phyloP scores from a whole-genome alignment of 2,113 vertebrate species.

The Gavia stellata region DNA sequence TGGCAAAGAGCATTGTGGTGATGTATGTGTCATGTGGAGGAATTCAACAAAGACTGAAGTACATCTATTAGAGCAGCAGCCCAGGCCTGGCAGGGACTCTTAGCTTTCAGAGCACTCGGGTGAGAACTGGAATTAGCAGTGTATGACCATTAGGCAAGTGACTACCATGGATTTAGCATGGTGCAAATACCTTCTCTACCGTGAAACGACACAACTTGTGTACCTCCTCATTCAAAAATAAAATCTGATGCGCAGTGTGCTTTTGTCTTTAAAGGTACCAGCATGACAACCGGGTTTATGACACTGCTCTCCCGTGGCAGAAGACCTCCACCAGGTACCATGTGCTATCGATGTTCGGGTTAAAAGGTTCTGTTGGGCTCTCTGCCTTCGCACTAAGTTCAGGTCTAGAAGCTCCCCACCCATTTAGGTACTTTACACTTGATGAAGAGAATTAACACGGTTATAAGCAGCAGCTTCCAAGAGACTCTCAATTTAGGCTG shows the following conservation, averaged over 20 bases:
- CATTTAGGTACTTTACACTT: background rate
- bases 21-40: background rate
- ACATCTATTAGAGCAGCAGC: background rate
- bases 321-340: background rate
- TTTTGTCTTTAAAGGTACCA: background rate
- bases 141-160: background rate
- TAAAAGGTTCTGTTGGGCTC: background rate
- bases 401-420: background rate
- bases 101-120: background rate
- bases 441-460: background rate
- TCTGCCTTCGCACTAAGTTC: background rate
- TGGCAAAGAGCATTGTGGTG: background rate
- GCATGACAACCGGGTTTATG: background rate
- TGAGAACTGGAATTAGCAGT: background rate
- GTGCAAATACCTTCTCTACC: background rate
- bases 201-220: background rate
- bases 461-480: background rate
- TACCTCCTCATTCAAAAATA: background rate
- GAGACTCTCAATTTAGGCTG: background rate
- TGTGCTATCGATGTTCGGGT: rapidly evolving
- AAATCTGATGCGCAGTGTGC: background rate
- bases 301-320: background rate
- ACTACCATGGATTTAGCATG: background rate
- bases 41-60: background rate
- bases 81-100: background rate